Evolutionary conservation across 2,113 vertebrate species (phyloP), one percentile per base, ranked within the genome.

Genomic region (Amphilophus citrinellus): DNA sequence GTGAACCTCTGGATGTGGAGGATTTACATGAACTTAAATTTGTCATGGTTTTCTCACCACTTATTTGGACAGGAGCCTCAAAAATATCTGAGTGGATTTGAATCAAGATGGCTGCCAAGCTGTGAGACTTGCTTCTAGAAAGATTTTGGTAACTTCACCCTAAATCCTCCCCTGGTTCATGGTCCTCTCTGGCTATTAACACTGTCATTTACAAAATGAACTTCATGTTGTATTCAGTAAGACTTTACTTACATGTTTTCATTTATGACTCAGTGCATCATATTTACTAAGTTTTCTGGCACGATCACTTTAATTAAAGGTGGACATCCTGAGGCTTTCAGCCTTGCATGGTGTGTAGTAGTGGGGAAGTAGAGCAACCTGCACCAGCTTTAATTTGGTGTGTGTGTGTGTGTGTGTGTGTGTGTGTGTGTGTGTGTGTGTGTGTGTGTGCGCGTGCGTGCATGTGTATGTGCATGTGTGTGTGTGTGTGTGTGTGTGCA

Each of bases 171-270:
- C 30, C 32, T 18, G 5, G 35, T 62, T 42, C 11, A 42, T 13
- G 10, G 10, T 11, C 42, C 42, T 42, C 10, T 11, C 8, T 39
- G 37, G 7, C 37, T 39, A 8, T 39, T 5, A 62, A 17, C 30
- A 11, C 15, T 1, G 2, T 35, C 37, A 0, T 1, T 2, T 39
- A 4, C 35, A 39, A 39, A 0, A 32, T 62, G 17, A 0, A n/a
- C 20, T 62, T 39, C 35, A 22, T 22, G 9, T 14, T 14, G 10
- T 14, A 65, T 42, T 65, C 62, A 42, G 62, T 65, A n/a, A 65
- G 20, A 65, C 35, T 32, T 32, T 3, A 32, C 32, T 6, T 32
- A 32, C 32, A 1, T 62, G 61, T 37, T 62, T 62, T 62, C 32
- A 20, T 62, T 62, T n/a, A 37, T 7, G 30, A 61, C 37, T 63